A percentile compares a stretch with the other conserved stretches of the same genome.
Evolutionary conservation across 2,797 vertebrate genomes (phyloP).

Genomic region (Pseudotriccus pelzelni): DNA sequence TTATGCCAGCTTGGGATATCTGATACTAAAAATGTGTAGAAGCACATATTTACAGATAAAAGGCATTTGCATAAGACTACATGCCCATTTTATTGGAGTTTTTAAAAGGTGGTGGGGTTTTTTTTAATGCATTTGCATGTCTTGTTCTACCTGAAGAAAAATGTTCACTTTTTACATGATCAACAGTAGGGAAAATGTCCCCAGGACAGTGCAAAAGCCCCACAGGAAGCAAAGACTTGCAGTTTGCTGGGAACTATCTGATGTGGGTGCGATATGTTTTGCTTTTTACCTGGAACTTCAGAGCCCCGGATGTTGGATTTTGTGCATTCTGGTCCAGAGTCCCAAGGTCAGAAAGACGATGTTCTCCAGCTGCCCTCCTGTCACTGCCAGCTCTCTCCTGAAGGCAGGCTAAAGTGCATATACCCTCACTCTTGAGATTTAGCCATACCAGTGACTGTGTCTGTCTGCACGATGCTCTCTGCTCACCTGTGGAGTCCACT

Average conservation of each 20-base stretch:
- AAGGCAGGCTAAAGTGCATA: not conserved
- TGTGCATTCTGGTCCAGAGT: not conserved
- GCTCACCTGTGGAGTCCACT: not conserved
- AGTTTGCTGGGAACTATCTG: not conserved
- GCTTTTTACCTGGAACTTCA: not conserved
- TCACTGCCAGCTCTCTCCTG: not conserved
- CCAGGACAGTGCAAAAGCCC: not conserved
- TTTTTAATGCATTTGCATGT: not conserved
- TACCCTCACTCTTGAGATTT: not conserved
- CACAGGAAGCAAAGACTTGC: not conserved
- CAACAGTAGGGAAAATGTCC: not conserved
- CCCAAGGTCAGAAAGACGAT: not conserved
- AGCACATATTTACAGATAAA: not conserved
- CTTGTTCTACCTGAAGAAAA: not conserved
- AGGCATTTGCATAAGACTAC: not conserved
- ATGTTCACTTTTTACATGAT: not conserved
- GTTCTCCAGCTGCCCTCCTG: not conserved
- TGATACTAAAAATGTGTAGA: not conserved
- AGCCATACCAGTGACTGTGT: not conserved
- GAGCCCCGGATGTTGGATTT: not conserved
- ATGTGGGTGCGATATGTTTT: not conserved
- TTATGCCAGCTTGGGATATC: not conserved
- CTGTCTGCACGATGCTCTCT: not conserved
- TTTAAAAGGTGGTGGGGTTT: not conserved
- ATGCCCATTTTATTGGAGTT: not conserved